These are phyloP conservation scores for Scophthalmus maximus DNA, from an alignment of 2,113 vertebrate species.

Conservation along the genomic window DNA sequence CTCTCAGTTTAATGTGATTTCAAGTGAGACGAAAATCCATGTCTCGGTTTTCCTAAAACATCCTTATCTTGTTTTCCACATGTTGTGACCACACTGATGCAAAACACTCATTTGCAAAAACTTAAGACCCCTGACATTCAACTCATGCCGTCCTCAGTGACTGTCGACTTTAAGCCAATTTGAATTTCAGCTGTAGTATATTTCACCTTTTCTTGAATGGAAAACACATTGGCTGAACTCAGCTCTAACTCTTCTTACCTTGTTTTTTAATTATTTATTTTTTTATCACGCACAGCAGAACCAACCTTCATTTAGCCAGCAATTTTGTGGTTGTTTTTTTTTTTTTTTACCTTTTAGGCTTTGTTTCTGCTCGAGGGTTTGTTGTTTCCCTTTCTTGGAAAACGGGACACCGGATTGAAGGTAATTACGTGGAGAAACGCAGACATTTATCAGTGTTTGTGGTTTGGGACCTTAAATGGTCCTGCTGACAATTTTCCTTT, in stretches of 20 bases:
- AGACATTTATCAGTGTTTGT: conserved; percentile 77
- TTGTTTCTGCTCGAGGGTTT: conserved; percentile 44
- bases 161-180: conserved; percentile 14
- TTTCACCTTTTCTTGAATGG: conserved; percentile 55
- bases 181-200: conserved; percentile 33
- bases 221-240: conserved; percentile 67
- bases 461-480: conserved; percentile 76
- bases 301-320: conserved; percentile 43
- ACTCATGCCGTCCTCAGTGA: conserved; percentile 22
- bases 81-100: background rate
- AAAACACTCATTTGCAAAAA: no score
- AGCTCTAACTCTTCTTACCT: conserved; percentile 32
- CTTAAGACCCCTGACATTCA: no score
- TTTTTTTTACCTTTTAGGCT: conserved; percentile 44
- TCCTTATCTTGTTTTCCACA: background rate
- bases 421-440: conserved; percentile 76
- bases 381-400: conserved; percentile 68
- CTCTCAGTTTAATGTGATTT: background rate
- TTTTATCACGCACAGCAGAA: conserved; percentile 45
- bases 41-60: no score
- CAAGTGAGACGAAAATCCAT: no score
- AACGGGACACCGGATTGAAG: conserved; percentile 74
- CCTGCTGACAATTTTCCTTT: conserved; percentile 75
- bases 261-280: conserved; percentile 20
- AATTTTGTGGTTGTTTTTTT: conserved; percentile 15